These are phyloP conservation scores for Philereme vetulata DNA, from an alignment of 2,888 invertebrate species.

Conservation along the genomic window DNA sequence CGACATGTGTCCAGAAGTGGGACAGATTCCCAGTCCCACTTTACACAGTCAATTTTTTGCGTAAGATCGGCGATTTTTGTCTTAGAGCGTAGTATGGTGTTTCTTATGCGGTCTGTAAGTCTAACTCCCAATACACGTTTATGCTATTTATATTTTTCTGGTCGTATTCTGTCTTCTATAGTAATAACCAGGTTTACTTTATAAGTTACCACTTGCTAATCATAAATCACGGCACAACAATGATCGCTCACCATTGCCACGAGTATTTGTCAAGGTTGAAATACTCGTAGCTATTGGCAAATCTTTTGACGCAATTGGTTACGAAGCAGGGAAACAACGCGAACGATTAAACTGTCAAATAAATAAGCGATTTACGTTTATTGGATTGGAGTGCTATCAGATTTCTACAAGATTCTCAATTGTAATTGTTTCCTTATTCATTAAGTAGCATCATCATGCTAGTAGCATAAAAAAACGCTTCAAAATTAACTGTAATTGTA, in stretches of 20 bases:
- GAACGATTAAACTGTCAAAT: conserved; percentile 5
- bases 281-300: conserved; percentile 16
- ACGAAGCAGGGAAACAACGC: conserved; percentile 5
- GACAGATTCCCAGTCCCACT: no score
- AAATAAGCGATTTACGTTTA: conserved; percentile 2
- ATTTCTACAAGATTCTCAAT: conserved; percentile 7
- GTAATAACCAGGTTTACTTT: conserved; percentile 5
- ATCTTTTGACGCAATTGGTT: conserved; percentile 16
- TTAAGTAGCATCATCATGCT: not conserved
- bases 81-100: no score
- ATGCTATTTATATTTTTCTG: no score
- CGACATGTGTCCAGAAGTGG: no score
- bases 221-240: conserved; percentile 1
- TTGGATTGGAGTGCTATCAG: conserved; percentile 5
- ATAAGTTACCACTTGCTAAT: not conserved
- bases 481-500: not conserved
- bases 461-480: not conserved
- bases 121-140: no score
- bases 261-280: conserved; percentile 1
- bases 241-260: conserved; percentile 1
- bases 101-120: no score
- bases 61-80: no score
- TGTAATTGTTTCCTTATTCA: not conserved
- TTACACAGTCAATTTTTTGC: no score
- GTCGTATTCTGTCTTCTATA: no score